Conservation (phyloP, 2,113 vertebrate species). For the Typhlomys cinereus region DNA sequence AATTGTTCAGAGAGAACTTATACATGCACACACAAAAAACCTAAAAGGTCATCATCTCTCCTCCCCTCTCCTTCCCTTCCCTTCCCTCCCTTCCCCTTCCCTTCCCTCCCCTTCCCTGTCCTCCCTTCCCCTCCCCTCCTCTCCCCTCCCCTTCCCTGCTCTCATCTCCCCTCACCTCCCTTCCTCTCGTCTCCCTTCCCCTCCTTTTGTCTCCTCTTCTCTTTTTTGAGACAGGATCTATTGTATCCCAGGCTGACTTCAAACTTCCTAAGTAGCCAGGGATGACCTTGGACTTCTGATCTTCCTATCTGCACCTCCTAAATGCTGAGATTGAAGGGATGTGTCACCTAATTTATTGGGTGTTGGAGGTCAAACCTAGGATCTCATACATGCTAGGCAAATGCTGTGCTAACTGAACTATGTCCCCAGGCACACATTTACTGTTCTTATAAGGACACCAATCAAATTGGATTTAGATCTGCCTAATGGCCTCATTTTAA, state of each 20-base stretch:
- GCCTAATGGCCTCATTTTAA: not conserved
- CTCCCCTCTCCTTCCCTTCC: not conserved
- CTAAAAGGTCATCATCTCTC: no score
- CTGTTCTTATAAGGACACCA: not conserved
- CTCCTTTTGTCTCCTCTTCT: not conserved
- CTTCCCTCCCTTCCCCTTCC: no score
- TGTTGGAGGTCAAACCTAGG: not conserved
- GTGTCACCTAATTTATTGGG: not conserved
- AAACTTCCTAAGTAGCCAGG: not conserved
- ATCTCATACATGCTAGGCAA: not conserved
- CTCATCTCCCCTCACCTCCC: fast-evolving
- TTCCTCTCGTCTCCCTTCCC: not conserved
- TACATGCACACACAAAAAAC: no score
- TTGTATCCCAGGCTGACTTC: not conserved
- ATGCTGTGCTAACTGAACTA: not conserved
- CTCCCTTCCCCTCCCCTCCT: no score
- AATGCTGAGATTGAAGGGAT: not conserved
- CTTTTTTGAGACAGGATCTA: not conserved
- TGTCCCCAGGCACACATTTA: not conserved
- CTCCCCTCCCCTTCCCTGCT: fast-evolving
- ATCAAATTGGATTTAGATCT: not conserved
- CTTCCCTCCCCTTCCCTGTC: no score
- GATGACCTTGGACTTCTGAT: not conserved
- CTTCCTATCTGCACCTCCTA: not conserved
- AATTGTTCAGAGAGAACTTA: no score